Evolutionary conservation across 2,113 vertebrate genomes (phyloP).

Genomic region (Plestiodon gilberti): DNA sequence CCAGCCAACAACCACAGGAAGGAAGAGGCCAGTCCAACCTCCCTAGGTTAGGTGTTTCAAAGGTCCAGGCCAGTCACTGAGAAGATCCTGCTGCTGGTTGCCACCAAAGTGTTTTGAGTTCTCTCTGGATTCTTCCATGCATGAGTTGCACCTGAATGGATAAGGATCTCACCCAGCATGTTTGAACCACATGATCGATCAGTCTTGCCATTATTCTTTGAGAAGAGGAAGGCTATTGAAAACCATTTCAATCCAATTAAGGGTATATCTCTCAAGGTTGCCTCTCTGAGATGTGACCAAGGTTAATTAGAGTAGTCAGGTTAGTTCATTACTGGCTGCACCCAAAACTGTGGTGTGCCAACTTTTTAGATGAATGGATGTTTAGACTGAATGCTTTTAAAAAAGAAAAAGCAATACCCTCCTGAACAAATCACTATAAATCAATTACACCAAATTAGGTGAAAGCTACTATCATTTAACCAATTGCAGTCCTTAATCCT

Average conservation of each 20-base stretch:
- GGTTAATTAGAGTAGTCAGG: neutral
- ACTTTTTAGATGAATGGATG: neutral
- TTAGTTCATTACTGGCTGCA: neutral
- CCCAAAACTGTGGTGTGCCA: neutral
- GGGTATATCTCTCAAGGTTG: neutral
- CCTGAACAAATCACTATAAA: neutral
- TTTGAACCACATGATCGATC: neutral
- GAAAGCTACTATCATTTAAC: no score
- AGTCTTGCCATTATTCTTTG: neutral
- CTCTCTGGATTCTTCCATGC: neutral
- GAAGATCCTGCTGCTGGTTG: no score
- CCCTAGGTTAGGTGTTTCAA: no score
- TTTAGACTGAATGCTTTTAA: neutral
- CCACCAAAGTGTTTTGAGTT: neutral
- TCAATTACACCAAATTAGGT: neutral
- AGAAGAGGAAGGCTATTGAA: neutral
- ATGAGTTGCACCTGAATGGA: neutral
- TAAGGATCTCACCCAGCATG: neutral
- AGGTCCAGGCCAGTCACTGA: no score
- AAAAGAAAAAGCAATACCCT: neutral
- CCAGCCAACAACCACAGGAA: no score
- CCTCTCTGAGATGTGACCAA: constrained; percentile 9
- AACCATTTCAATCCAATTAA: neutral
- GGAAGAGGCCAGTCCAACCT: no score
- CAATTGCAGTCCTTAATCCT: neutral